Conservation (phyloP, 1,140 invertebrate species). For the Drosophila saltans region DNA sequence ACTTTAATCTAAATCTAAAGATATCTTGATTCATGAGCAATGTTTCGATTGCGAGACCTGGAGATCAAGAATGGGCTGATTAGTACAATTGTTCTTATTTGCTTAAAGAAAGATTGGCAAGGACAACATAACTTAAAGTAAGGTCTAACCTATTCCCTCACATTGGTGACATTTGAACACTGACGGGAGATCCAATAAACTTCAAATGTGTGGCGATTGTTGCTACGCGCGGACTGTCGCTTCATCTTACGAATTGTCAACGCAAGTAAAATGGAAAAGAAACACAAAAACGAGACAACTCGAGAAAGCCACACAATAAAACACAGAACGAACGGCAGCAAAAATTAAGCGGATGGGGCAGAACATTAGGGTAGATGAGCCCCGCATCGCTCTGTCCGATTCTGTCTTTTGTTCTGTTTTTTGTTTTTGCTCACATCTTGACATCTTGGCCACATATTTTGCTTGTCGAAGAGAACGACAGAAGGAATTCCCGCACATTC, state of each 20-base stretch:
- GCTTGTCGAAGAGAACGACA: conserved; percentile 78
- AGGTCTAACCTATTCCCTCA: not conserved
- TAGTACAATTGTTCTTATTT: too few relatives aligned
- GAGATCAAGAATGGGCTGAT: too few relatives aligned
- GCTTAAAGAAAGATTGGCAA: not conserved
- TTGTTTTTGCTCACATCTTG: conserved; percentile 63
- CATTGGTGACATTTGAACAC: conserved; percentile 6
- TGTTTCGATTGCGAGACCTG: too few relatives aligned
- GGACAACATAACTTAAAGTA: not conserved
- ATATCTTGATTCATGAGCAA: too few relatives aligned
- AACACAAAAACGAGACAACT: conserved; percentile 28
- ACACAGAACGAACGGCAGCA: conserved; percentile 59
- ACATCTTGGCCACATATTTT: conserved; percentile 82
- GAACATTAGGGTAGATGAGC: conserved; percentile 50
- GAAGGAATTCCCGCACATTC: conserved; percentile 81
- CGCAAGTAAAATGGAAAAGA: conserved; percentile 43
- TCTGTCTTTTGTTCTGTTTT: conserved; percentile 25
- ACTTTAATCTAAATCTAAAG: too few relatives aligned
- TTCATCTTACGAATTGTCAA: conserved; percentile 68
- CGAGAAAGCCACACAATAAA: conserved; percentile 66
- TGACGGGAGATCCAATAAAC: conserved; percentile 77
- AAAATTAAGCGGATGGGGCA: conserved; percentile 58
- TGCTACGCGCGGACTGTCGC: conserved; percentile 63
- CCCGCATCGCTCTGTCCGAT: conserved; percentile 39
- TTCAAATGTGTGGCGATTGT: conserved; percentile 80